Base-by-base conservation (phyloP, 2,797 vertebrate species). In the Sebastes steindachneri region DNA sequence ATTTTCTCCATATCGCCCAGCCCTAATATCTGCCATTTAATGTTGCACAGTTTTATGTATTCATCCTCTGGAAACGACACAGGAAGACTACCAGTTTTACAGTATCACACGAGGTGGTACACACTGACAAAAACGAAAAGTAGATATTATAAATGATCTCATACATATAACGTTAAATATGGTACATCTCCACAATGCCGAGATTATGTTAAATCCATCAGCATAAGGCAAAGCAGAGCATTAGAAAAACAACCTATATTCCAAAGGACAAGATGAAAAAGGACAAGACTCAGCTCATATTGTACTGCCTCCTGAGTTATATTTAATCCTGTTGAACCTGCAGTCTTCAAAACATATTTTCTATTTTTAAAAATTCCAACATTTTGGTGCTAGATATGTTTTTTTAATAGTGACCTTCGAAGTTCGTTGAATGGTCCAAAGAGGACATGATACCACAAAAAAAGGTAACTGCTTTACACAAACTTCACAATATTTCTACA, bases 241-340 rank as follows among this genome's bases (percentile, higher is more conserved):
- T 73, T 53, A 77, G 78, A 77, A 78, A 73, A 79, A 84, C 17
- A 54, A 45, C 62, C 60, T 12, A 1, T 23, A 37, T 63, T 65
- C 29, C 64, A 55, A 19, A 10, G 23, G 66, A 74, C 45, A 25
- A 57, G 77, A 88, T 64, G 76, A 86, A 37, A 65, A 68, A 65
- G n/a, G 10, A 74, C 19, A 31, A 57, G 67, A 69, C 48, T 37
- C 3, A 31, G 7, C 45, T 67, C 25, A 29, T 62, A 72, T 63
- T 82, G 15, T 23, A 6, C 15, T 7, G 19, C 23, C 63, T 57
- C 28, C 33, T 72, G 19, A 0, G 2, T 75, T 71, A 65, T 54
- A 58, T 75, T 14, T 65, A 17, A 54, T 73, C 10, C 35, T 37
- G 45, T 41, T 51, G 14, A 62, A 68, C 63, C 48, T 25, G 53